Conservation (phyloP, 1,140 invertebrate genomes). For the Drosophila takahashii region DNA sequence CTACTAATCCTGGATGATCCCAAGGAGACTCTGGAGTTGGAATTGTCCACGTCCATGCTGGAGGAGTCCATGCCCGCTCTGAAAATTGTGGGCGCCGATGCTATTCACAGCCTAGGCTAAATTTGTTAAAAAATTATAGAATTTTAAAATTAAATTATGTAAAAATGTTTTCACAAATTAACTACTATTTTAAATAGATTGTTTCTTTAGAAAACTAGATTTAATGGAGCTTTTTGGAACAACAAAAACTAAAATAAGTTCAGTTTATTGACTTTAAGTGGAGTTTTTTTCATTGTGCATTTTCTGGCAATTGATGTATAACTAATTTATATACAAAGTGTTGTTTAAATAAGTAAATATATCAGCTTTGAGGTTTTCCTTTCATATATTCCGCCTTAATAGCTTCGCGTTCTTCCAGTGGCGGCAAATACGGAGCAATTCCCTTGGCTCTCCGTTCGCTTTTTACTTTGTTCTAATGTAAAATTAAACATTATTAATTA, state of each 20-base stretch:
- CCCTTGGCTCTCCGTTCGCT: constrained; percentile 71
- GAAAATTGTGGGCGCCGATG: constrained; percentile 69
- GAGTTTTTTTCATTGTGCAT: neutral
- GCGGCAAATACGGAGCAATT: constrained; percentile 72
- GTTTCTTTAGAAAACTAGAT: neutral
- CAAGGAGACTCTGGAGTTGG: constrained; percentile 85
- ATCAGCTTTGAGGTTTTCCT: constrained; percentile 58
- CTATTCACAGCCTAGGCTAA: constrained; percentile 49
- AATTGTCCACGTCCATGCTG: constrained; percentile 87
- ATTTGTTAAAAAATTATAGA: constrained; percentile 13
- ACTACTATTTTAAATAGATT: neutral
- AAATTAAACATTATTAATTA: neutral
- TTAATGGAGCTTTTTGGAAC: too few species aligned
- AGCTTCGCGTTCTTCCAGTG: constrained; percentile 66
- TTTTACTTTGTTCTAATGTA: constrained; percentile 72
- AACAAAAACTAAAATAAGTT: neutral
- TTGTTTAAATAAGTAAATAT: neutral
- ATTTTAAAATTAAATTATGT: constrained; percentile 22
- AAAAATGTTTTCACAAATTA: constrained; percentile 16
- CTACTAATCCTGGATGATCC: constrained; percentile 86
- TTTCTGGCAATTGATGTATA: constrained; percentile 4
- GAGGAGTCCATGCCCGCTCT: constrained; percentile 85
- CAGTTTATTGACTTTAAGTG: neutral
- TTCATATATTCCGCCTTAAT: constrained; percentile 83
- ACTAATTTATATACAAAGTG: constrained; percentile 8